Evolutionary conservation across 2,797 vertebrate genomes (phyloP).

Genomic region (Tamandua tetradactyla): DNA sequence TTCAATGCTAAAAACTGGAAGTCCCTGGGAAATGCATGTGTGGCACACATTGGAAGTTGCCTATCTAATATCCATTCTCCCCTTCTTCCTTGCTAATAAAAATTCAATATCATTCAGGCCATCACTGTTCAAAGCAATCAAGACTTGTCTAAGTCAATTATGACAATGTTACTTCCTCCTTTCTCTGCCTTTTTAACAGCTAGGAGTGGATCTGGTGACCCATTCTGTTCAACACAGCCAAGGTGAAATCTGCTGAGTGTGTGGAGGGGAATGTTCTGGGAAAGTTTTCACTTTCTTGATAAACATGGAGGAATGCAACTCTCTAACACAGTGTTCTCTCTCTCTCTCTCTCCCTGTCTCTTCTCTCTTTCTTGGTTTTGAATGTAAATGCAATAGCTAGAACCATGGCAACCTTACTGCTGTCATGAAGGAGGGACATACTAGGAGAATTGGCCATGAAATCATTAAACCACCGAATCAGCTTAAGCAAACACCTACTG

Average conservation of each 20-base stretch:
- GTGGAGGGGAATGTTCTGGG: background rate
- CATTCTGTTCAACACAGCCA: background rate
- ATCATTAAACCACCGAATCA: background rate
- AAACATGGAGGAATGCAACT: background rate
- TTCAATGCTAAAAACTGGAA: background rate
- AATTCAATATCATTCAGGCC: background rate
- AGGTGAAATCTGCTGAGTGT: background rate
- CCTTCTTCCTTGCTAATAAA: constrained; percentile 2
- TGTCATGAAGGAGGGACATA: background rate
- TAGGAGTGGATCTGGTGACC: background rate
- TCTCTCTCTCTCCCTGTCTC: too few relatives aligned
- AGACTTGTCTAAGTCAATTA: background rate
- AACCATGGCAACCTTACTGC: background rate
- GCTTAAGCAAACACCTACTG: background rate
- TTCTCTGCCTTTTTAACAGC: background rate
- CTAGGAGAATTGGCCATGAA: constrained; percentile 20
- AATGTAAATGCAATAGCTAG: background rate
- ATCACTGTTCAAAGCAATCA: background rate
- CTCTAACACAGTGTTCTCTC: too few relatives aligned
- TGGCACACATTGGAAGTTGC: background rate
- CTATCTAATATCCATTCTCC: background rate
- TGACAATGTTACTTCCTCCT: background rate
- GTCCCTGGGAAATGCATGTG: background rate
- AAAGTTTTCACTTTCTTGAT: background rate
- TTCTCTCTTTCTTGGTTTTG: background rate